A percentile compares a stretch with the other conserved stretches of the same genome.
Evolutionary conservation across 2,797 vertebrate species (phyloP).

Genomic region (Sebastes kiyomatsui): DNA sequence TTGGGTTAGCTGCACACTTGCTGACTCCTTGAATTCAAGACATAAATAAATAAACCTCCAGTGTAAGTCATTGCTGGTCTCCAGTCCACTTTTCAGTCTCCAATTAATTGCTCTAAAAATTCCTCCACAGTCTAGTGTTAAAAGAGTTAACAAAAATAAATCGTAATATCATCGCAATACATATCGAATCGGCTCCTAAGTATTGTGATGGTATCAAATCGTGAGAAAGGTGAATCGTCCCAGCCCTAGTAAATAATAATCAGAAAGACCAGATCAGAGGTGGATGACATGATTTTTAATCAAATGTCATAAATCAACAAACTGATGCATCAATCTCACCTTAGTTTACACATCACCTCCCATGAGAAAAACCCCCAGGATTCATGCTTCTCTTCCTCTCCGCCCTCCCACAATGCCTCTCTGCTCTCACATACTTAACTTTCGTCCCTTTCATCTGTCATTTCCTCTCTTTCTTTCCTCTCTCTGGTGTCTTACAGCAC

Average conservation of each 20-base stretch:
- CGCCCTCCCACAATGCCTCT: neutral
- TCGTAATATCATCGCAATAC: too few relatives aligned
- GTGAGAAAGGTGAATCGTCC: too few relatives aligned
- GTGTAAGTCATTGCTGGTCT: too few relatives aligned
- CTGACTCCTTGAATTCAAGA: too few relatives aligned
- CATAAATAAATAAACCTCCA: too few relatives aligned
- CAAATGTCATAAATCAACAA: slow-evolving; percentile 7
- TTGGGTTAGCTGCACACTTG: too few relatives aligned
- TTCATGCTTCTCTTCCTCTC: neutral
- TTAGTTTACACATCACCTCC: neutral
- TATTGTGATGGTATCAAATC: too few relatives aligned
- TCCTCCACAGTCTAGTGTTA: too few relatives aligned
- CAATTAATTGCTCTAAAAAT: too few relatives aligned
- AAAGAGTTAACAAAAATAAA: too few relatives aligned
- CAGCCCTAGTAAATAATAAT: neutral
- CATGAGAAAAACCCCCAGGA: neutral
- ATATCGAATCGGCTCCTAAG: too few relatives aligned
- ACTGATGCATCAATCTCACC: neutral
- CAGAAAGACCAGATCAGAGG: neutral
- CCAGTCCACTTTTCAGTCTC: too few relatives aligned
- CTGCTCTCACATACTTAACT: slow-evolving; percentile 11
- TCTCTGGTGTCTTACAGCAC: neutral
- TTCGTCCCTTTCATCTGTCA: slow-evolving; percentile 16
- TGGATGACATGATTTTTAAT: neutral
- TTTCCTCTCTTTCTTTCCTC: slow-evolving; percentile 1